A percentile compares a stretch with the other conserved stretches of the same genome.
These are phyloP conservation scores for Elgaria multicarinata DNA, from an alignment of 2,113 vertebrate species.

Conservation along the genomic window DNA sequence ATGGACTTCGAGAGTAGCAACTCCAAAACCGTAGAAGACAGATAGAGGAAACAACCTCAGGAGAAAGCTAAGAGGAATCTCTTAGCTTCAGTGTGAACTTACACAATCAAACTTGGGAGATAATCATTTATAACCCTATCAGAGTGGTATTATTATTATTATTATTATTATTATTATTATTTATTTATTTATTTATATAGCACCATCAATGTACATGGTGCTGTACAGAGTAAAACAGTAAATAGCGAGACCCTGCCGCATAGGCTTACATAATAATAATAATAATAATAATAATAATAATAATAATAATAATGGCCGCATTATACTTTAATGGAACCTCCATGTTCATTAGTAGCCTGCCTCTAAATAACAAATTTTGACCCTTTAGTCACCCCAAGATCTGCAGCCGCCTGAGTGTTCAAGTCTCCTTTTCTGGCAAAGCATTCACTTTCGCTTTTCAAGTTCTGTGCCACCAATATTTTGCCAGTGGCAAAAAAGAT, in stretches of 20 bases:
- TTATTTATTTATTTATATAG: too few relatives aligned
- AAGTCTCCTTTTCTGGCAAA: neutral
- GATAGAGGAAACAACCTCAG: neutral
- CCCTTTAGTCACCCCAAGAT: neutral
- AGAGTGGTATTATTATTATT: neutral
- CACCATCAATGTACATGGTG: too few relatives aligned
- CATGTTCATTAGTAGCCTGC: neutral
- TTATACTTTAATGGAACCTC: neutral
- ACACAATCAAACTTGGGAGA: neutral
- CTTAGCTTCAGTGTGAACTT: neutral
- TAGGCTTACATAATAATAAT: too few relatives aligned
- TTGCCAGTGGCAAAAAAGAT: neutral
- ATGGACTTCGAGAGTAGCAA: neutral
- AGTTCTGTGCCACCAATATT: neutral
- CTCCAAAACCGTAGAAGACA: neutral
- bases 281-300: too few relatives aligned
- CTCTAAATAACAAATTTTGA: neutral
- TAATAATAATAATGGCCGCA: too few relatives aligned
- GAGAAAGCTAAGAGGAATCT: neutral
- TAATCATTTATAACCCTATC: neutral
- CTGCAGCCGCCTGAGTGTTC: neutral
- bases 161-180: too few relatives aligned
- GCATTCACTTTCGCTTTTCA: neutral
- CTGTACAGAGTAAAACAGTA: too few relatives aligned
- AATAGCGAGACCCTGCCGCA: too few relatives aligned